Evolutionary conservation across 2,797 vertebrate species (phyloP).

Genomic region (Channallabes apus): DNA sequence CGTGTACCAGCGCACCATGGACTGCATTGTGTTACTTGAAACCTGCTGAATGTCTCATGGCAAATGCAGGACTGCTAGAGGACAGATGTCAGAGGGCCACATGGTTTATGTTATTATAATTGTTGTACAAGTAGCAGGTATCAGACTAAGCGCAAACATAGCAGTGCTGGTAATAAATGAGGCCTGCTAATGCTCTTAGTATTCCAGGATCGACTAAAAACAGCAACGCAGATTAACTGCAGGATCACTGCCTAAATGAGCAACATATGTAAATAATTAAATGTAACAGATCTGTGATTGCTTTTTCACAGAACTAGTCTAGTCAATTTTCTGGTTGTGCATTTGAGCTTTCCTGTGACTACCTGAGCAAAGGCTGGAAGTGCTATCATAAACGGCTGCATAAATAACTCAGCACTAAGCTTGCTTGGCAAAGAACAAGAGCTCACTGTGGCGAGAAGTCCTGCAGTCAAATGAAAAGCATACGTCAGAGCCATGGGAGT

Average conservation of each 20-base stretch:
- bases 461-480: constrained; percentile 45
- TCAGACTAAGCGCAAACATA: constrained; percentile 1
- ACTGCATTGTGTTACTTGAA: constrained; percentile 22
- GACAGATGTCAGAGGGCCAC: constrained; percentile 14
- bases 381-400: background rate
- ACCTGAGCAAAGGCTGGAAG: constrained; percentile 12
- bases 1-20: constrained; percentile 23
- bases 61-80: background rate
- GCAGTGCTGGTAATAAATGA: constrained; percentile 19
- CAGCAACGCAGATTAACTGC: background rate
- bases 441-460: constrained; percentile 23
- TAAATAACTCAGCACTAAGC: constrained; percentile 24
- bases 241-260: background rate
- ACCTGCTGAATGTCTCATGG: constrained; percentile 16
- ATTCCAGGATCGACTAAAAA: background rate
- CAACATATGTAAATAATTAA: background rate
- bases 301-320: background rate
- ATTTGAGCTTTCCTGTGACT: background rate
- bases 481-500: constrained; percentile 23
- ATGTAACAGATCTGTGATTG: background rate
- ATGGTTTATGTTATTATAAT: constrained; percentile 30
- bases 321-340: background rate
- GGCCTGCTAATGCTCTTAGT: constrained; percentile 7
- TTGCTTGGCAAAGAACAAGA: constrained; percentile 28
- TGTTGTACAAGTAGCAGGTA: background rate